Base-by-base conservation (phyloP, 64 coral and sea anemone species). In the Stylophora pistillata region DNA sequence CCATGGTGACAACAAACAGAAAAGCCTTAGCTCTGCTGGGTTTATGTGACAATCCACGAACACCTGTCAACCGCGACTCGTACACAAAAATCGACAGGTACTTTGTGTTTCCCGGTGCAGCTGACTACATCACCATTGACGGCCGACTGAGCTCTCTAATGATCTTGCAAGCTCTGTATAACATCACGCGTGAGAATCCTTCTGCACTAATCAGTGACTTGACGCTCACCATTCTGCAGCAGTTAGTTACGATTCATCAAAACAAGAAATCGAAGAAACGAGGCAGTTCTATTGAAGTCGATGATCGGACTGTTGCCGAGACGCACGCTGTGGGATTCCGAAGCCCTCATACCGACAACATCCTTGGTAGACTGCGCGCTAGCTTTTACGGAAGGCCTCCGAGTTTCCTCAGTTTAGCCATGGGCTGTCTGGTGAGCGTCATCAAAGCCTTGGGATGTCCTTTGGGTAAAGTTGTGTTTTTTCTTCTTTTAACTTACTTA, bases 331-430 rank as follows among this genome's bases (percentile, higher is more conserved):
- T 92, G 63, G 95, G 95, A 9, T 88, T 85, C 26, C 90, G 86
- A 53, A 97, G 87, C 23, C 91, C 86, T 16, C 95, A 97, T 15
- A 93, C 86, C 25, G 95, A 97, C 6, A 97, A 88, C 25, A 79
- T 97, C 47, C 84, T 97, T n/a, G 79, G 90, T 53, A 82, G 95
- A 78, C 76, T 97, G 29, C 86, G 95, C 15, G 74, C 87, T 9
- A 97, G 86, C 55, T 97, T 97, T 57, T 97, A 97, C 93, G 95
- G 95, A 64, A 75, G 83, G 29, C 81, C 95, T 12, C 95, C 95
- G 20, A 90, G 87, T 15, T 89, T 93, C 10, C 81, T 93, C 16
- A 93, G 86, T 47, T 61, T 97, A 32, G 56, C 89, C 33, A 66
- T 90, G 71, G 95, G 95, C 20, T 97, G 95, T 76, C 78, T 88